Conservation (phyloP, 2,797 vertebrate species). For the Monodelphis domestica region DNA sequence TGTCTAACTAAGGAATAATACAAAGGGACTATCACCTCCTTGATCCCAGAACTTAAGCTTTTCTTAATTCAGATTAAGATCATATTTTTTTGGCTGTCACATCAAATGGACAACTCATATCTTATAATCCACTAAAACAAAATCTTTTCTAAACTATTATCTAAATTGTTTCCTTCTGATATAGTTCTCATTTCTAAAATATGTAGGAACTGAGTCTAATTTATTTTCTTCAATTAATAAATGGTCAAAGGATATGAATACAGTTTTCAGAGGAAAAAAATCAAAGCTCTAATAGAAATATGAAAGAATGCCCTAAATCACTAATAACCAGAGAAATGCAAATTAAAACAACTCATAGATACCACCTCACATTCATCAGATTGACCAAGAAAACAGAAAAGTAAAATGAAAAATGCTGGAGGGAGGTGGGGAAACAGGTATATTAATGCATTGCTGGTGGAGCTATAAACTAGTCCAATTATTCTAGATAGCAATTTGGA, state of each 20-base stretch:
- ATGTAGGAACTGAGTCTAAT: not conserved
- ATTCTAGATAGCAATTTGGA: too few relatives aligned
- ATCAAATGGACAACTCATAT: not conserved
- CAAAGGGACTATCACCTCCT: not conserved
- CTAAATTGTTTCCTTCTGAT: not conserved
- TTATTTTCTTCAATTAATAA: not conserved
- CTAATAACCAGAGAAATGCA: too few relatives aligned
- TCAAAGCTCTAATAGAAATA: too few relatives aligned
- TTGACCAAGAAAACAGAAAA: too few relatives aligned
- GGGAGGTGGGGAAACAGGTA: too few relatives aligned
- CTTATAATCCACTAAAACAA: not conserved
- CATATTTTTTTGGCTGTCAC: not conserved
- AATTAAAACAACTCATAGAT: too few relatives aligned
- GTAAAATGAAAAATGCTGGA: too few relatives aligned
- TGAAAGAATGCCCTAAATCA: too few relatives aligned
- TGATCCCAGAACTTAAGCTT: not conserved
- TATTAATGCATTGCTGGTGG: too few relatives aligned
- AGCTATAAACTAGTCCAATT: too few relatives aligned
- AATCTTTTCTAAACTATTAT: not conserved
- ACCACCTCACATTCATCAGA: too few relatives aligned
- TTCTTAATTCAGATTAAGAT: not conserved
- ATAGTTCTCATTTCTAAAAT: not conserved
- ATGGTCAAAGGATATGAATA: not conserved
- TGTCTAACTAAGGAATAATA: not conserved
- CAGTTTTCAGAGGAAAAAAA: too few relatives aligned